Evolutionary conservation across 1,140 invertebrate species (phyloP).

Genomic region (Polypedilum pembai): DNA sequence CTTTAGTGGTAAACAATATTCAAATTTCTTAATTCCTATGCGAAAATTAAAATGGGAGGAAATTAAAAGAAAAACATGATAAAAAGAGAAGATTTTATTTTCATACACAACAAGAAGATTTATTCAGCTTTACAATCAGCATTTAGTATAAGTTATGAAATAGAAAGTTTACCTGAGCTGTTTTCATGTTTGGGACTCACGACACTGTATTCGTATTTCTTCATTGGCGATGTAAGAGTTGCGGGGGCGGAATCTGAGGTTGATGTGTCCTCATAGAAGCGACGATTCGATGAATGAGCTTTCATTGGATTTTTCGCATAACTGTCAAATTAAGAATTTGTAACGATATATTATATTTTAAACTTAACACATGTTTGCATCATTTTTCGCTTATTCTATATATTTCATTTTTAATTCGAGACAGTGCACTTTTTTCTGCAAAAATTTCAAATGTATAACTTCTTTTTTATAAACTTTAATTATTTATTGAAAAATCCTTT

Average conservation of each 20-base stretch:
- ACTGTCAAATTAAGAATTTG: no score
- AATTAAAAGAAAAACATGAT: not conserved
- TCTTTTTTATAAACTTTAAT: no score
- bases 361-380: no score
- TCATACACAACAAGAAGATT: not conserved
- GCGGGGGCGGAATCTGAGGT: not conserved
- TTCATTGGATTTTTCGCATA: not conserved
- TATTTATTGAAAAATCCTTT: no score
- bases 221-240: conserved; percentile 37
- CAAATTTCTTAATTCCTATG: conserved; percentile 1
- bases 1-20: conserved; percentile 1
- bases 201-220: conserved; percentile 41
- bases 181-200: conserved; percentile 36
- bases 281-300: not conserved
- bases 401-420: no score
- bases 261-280: not conserved
- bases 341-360: no score
- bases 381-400: no score
- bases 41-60: not conserved
- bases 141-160: not conserved
- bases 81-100: not conserved
- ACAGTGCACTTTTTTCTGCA: no score
- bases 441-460: no score
- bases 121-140: not conserved
- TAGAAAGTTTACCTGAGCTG: not conserved